A percentile compares a stretch with the other conserved stretches of the same genome.
phyloP scores from a whole-genome alignment of 2,888 invertebrate species.

The Dusona sp. region DNA sequence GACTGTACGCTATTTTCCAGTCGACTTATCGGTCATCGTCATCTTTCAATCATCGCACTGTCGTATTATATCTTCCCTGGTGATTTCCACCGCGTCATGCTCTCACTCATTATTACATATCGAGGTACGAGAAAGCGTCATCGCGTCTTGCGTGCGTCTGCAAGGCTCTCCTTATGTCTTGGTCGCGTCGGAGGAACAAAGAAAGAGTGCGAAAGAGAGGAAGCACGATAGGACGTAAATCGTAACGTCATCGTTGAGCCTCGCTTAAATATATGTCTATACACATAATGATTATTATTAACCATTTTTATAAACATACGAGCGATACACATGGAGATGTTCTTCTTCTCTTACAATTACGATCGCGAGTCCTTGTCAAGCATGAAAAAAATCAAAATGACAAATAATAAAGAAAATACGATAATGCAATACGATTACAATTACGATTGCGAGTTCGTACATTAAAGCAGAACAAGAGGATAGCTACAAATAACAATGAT shows the following conservation, averaged over 20 bases:
- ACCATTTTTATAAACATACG: conserved; percentile 33
- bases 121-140: conserved; percentile 48
- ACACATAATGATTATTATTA: conserved; percentile 44
- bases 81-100: conserved; percentile 61
- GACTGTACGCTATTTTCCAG: conserved; percentile 47
- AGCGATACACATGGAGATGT: neutral
- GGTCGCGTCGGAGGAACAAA: conserved; percentile 3
- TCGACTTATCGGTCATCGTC: conserved; percentile 67
- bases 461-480: neutral
- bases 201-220: conserved; percentile 30
- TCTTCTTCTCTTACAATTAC: conserved; percentile 12
- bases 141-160: conserved; percentile 38
- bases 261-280: conserved; percentile 39
- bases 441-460: neutral
- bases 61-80: conserved; percentile 47
- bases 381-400: conserved; percentile 1
- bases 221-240: conserved; percentile 35
- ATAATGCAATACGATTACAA: conserved; percentile 1
- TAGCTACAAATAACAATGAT: conserved; percentile 30
- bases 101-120: conserved; percentile 62
- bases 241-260: conserved; percentile 60
- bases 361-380: neutral
- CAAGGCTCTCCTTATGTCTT: conserved; percentile 22
- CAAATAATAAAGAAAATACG: conserved; percentile 11
- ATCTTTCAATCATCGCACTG: conserved; percentile 67